These are phyloP conservation scores for Apamea crenata DNA, from an alignment of 2,888 invertebrate genomes.

Conservation along the genomic window DNA sequence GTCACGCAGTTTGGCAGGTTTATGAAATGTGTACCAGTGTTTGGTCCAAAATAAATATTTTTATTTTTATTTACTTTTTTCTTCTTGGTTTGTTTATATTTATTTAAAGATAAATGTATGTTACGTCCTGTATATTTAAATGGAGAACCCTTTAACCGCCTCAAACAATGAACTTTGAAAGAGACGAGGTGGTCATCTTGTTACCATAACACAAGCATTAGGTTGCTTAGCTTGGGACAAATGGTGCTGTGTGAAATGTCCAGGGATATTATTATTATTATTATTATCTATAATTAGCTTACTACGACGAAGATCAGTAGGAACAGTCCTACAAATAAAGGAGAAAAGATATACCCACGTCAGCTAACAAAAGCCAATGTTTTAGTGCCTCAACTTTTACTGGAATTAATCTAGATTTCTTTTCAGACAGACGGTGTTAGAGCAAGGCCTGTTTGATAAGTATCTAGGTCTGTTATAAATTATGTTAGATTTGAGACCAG, in stretches of 20 bases:
- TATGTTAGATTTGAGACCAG: neutral
- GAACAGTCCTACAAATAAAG: constrained; percentile 7
- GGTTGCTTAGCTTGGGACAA: too few species aligned
- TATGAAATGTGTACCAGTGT: too few species aligned
- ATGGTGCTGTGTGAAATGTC: too few species aligned
- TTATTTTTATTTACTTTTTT: too few species aligned
- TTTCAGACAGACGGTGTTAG: neutral
- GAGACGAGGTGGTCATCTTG: constrained; percentile 9
- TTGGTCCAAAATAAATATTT: too few species aligned
- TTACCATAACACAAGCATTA: too few species aligned
- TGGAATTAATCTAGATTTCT: constrained; percentile 19
- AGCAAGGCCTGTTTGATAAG: constrained; percentile 3
- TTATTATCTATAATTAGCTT: constrained; percentile 23
- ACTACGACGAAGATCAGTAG: neutral
- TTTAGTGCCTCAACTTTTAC: neutral
- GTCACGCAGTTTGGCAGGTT: too few species aligned
- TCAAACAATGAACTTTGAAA: constrained; percentile 35
- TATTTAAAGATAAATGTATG: too few species aligned
- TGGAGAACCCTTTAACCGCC: constrained; percentile 3
- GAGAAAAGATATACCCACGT: neutral
- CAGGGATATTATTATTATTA: too few species aligned
- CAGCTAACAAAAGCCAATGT: neutral
- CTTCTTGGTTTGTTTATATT: too few species aligned
- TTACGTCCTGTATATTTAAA: too few species aligned
- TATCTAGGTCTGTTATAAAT: neutral